phyloP scores from a whole-genome alignment of 2,797 vertebrate species.

The Xyrichtys novacula region DNA sequence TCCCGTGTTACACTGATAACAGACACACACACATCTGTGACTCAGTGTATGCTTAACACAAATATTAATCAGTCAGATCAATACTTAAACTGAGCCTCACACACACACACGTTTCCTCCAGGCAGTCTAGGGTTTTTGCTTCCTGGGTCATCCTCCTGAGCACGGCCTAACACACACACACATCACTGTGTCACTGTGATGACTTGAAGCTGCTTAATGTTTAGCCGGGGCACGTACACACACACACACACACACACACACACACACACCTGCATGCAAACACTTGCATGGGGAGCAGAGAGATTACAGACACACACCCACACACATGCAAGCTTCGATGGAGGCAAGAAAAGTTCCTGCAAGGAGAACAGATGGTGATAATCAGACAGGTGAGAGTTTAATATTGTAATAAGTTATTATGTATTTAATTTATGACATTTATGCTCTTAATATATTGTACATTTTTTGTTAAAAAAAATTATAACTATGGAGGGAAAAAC shows the following conservation, averaged over 20 bases:
- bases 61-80: constrained; percentile 53
- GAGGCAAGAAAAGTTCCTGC: constrained; percentile 51
- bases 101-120: neutral
- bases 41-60: constrained; percentile 23
- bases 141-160: constrained; percentile 31
- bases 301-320: constrained; percentile 68
- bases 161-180: constrained; percentile 50
- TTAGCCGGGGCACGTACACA: constrained; percentile 79
- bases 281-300: constrained; percentile 45
- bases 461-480: neutral
- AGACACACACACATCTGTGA: constrained; percentile 12
- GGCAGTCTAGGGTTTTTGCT: constrained; percentile 28
- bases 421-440: constrained; percentile 4
- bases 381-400: constrained; percentile 62
- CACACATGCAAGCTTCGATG: constrained; percentile 69
- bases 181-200: constrained; percentile 63
- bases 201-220: constrained; percentile 82
- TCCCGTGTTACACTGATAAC: constrained; percentile 51
- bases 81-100: constrained; percentile 27
- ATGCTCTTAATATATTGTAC: neutral
- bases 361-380: constrained; percentile 31
- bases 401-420: neutral
- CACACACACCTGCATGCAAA: constrained; percentile 44
- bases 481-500: too few species aligned
- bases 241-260: constrained; percentile 43